Percentiles rank a stretch among this genome's conserved stretches.
These are phyloP conservation scores for Pangasius djambal DNA, from an alignment of 2,797 vertebrate species.

Conservation along the genomic window DNA sequence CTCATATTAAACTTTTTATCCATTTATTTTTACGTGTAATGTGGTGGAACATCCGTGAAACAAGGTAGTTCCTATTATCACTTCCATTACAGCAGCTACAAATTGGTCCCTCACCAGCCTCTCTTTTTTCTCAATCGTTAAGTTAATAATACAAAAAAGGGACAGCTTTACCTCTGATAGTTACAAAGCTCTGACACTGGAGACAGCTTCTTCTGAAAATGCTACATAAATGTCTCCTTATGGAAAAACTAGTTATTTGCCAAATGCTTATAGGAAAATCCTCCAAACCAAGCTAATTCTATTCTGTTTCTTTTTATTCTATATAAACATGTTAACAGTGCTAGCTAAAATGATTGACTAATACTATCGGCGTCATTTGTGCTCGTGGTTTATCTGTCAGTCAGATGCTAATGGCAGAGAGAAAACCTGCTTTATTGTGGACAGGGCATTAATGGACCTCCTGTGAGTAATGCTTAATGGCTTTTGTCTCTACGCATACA, in stretches of 20 bases:
- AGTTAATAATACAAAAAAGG: not conserved
- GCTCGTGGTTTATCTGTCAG: slow-evolving; percentile 34
- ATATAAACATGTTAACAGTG: not conserved
- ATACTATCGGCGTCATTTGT: not conserved
- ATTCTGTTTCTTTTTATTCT: not conserved
- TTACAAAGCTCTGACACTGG: not conserved
- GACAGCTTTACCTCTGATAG: not conserved
- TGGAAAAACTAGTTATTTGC: not conserved
- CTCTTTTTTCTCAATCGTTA: not conserved
- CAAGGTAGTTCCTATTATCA: not conserved
- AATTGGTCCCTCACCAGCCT: not conserved
- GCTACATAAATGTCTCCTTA: not conserved
- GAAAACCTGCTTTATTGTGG: slow-evolving; percentile 24
- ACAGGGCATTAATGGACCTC: slow-evolving; percentile 35
- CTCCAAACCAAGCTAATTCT: not conserved
- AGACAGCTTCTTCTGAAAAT: not conserved
- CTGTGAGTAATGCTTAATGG: slow-evolving; percentile 43
- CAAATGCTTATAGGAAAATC: not conserved
- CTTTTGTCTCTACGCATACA: slow-evolving; percentile 18
- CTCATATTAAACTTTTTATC: not conserved
- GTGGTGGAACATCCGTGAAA: not conserved
- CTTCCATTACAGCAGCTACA: not conserved
- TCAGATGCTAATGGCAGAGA: slow-evolving; percentile 35
- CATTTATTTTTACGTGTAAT: not conserved
- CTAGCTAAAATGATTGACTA: slow-evolving; percentile 6